These are phyloP conservation scores for Zosterops japonicus DNA, from an alignment of 2,113 vertebrate genomes.

Conservation along the genomic window DNA sequence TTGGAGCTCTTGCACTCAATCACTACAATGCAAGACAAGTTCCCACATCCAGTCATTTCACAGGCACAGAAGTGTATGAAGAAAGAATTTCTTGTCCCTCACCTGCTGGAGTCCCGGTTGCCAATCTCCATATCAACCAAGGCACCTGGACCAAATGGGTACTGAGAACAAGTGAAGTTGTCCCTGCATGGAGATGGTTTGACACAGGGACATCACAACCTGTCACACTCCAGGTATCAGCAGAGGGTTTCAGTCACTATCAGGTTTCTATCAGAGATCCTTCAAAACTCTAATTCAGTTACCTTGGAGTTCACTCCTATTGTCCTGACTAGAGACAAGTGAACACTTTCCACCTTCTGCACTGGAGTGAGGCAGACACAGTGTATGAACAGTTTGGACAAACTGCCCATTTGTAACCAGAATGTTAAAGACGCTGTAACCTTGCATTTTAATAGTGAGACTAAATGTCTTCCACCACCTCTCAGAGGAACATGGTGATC, in stretches of 20 bases:
- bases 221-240: not conserved
- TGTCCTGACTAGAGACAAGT: not conserved
- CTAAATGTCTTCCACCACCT: not conserved
- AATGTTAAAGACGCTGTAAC: not conserved
- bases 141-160: not conserved
- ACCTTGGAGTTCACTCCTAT: not conserved
- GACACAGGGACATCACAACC: not conserved
- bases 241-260: not conserved
- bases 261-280: not conserved
- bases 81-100: not conserved
- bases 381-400: not conserved
- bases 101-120: not conserved
- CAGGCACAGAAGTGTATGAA: not conserved
- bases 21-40: not conserved
- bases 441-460: not conserved
- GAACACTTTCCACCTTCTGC: not conserved
- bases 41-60: not conserved
- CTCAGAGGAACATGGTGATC: not conserved
- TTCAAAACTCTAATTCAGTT: not conserved
- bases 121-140: not conserved
- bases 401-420: not conserved
- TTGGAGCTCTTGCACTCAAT: not conserved
- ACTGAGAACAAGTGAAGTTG: not conserved
- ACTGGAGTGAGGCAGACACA: rapidly evolving
- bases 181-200: not conserved